Evolutionary conservation across 2,113 vertebrate species (phyloP).

Genomic region (Erinaceus europaeus): DNA sequence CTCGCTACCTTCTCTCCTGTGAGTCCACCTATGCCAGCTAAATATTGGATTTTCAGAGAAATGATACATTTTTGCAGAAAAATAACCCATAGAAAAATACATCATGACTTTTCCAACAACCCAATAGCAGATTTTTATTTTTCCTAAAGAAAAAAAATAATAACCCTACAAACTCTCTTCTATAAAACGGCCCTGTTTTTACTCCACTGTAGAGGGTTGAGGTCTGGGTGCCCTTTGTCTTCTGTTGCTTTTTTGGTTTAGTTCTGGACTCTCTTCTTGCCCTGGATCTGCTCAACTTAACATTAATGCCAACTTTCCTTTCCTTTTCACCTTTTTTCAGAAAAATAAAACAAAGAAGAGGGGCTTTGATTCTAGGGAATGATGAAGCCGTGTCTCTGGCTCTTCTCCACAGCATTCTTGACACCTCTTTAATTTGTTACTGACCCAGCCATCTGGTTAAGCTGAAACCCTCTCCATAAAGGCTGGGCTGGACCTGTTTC

Average conservation of each 20-base stretch:
- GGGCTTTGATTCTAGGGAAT: constrained; percentile 1
- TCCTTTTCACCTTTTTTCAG: neutral
- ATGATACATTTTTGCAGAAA: too few relatives aligned
- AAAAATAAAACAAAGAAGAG: neutral
- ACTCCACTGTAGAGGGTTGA: fast-evolving
- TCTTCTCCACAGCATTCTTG: constrained; percentile 28
- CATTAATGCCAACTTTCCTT: neutral
- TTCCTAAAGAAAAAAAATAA: neutral
- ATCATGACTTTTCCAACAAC: too few relatives aligned
- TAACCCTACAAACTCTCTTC: neutral
- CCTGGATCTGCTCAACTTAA: neutral
- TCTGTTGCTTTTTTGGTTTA: neutral
- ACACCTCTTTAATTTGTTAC: constrained; percentile 59
- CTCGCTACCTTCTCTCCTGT: neutral
- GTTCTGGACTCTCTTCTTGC: neutral
- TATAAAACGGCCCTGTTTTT: neutral
- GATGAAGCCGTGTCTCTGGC: constrained; percentile 33
- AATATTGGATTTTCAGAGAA: too few relatives aligned
- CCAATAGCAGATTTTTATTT: neutral
- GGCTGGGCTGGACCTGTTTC: neutral
- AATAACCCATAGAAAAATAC: too few relatives aligned
- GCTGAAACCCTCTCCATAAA: neutral
- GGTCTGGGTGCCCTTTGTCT: neutral
- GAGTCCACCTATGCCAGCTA: neutral
- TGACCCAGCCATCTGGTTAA: constrained; percentile 8